Evolutionary conservation across 2,113 vertebrate genomes (phyloP), one percentile per base, ranked within the genome.

Genomic region (Delphinapterus leucas): DNA sequence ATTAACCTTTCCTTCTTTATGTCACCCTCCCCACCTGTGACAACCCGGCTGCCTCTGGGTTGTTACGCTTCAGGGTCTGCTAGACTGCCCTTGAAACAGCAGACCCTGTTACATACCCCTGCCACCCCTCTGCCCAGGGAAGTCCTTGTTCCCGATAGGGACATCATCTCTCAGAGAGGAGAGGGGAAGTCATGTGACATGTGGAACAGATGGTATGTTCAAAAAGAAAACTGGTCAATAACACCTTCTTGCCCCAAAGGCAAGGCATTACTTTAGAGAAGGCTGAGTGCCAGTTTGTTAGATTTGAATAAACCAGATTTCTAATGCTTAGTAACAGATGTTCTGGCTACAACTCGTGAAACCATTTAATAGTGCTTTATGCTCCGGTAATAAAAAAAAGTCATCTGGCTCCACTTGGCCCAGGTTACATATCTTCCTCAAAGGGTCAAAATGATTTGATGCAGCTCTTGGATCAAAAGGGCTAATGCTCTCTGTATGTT

Each of bases 341-440:
- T 98, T 95, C 92, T 83, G 98, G 98, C 93, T 98, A 81, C 97
- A 97, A 44, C 95, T 98, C 96, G 95, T 93, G 97, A 98, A 98
- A 97, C 98, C 89, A 95, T 97, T 97, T 98, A 97, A 98, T 98
- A 98, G 97, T 97, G 98, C 80, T 97, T 82, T 97, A 95, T 95
- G 86, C 85, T 95, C 58, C 21, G 71, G 93, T 97, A 98, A 97
- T 96, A 98, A 98, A 97, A 97, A 80, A 97, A 96, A 92, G 81
- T 98, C 98, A 98, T 99, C 98, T 99, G 98, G 98, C 98, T 96
- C 87, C 97, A 98, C 96, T 97, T 96, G 98, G 98, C 95, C 76
- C 38, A 98, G 97, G 97, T 98, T 98, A 97, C 97, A 97, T 88
- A 97, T 98, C 97, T 97, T 98, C 88, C 98, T 79, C 89, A 96